Evolutionary conservation across 2,113 vertebrate genomes (phyloP), one percentile per base, ranked within the genome.

Genomic region (Blennius ocellaris): DNA sequence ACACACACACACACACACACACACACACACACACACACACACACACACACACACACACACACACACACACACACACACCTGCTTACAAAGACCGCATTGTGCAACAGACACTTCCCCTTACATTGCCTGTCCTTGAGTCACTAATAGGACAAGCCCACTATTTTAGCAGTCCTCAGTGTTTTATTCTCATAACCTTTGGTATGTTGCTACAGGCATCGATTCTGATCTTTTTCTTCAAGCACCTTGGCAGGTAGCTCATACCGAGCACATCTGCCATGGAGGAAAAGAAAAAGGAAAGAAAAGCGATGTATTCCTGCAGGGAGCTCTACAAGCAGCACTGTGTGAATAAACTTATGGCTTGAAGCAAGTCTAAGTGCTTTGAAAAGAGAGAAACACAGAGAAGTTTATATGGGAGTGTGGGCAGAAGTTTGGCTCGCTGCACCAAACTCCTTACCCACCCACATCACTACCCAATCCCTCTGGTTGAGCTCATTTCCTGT

Each of bases 361-460:
- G 21, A 30, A 30, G 21, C 21, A 30, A 30, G 21, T 30, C 21
- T 30, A 30, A 30, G 21, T 30, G 21, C 21, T 30, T 30, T 30
- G 11, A 40, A 6, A 65, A 6, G n/a, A 21, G 38, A 57, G 12
- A 69, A 17, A 56, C 9, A 65, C 6, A 61, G 53, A 66, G 59
- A 74, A 44, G 58, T 50, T 48, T 53, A 38, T 49, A 39, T n/a
- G 56, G 6, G 11, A 45, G 56, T 67, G 64, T 50, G 44, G 69
- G 65, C 53, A 72, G 71, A 79, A 43, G 64, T 73, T 66, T 66
- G 71, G 62, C 66, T 52, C 50, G 54, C 66, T 53, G 11, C 44
- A 71, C 44, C 63, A 73, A 76, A 80, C 72, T 69, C 58, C 60
- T 59, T 40, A 68, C 16, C 16, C 50, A 43, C 70, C 51, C 65